Percentiles rank a stretch among this genome's conserved stretches.
Evolutionary conservation across 1,140 invertebrate genomes (phyloP).

Genomic region (Drosophila cardini): DNA sequence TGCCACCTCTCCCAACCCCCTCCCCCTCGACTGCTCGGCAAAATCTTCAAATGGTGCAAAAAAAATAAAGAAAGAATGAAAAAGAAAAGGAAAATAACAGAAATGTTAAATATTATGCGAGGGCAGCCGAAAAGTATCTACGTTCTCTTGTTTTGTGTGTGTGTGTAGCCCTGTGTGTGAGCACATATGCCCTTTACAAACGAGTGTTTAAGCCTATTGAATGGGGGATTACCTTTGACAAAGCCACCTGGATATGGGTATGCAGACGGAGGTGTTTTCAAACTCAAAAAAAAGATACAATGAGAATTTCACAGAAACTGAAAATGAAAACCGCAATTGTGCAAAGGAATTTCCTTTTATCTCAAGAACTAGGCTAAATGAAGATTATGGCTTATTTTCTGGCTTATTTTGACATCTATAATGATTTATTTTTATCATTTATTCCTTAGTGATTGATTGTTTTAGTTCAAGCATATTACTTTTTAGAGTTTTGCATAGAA

Average conservation of each 20-base stretch:
- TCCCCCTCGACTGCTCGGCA: conserved; percentile 22
- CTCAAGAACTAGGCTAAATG: background rate
- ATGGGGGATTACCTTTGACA: conserved; percentile 64
- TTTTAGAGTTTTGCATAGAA: too few relatives aligned
- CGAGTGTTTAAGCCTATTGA: conserved; percentile 43
- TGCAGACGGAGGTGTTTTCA: background rate
- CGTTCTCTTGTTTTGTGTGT: conserved; percentile 42
- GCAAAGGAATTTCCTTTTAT: background rate
- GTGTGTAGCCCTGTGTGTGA: conserved; percentile 36
- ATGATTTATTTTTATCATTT: background rate
- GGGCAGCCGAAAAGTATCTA: conserved; percentile 68
- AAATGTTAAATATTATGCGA: conserved; percentile 50
- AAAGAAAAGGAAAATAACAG: conserved; percentile 20
- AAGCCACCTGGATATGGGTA: conserved; percentile 31
- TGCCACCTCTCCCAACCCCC: conserved; percentile 1
- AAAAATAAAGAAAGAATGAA: conserved; percentile 16
- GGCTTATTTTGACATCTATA: background rate
- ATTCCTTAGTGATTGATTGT: background rate
- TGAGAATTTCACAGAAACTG: background rate
- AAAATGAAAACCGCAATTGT: background rate
- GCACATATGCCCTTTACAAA: conserved; percentile 64
- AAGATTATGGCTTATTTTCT: background rate
- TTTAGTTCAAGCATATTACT: background rate
- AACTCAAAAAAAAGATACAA: background rate
- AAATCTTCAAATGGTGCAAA: conserved; percentile 34